These are phyloP conservation scores for Hyphantria cunea DNA, from an alignment of 1,140 invertebrate genomes.

Conservation along the genomic window DNA sequence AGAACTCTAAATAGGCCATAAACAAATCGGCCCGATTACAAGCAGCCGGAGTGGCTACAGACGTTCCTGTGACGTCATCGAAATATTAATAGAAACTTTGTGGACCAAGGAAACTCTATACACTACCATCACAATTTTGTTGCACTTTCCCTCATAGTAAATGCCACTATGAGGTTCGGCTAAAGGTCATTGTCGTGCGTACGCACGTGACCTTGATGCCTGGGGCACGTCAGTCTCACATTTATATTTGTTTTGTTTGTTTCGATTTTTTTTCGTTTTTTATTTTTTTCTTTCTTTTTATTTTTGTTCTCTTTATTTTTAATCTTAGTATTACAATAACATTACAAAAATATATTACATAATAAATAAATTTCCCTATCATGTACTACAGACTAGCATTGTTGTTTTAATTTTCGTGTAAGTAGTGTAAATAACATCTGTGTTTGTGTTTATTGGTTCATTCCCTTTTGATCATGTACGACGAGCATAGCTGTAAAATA, in stretches of 20 bases:
- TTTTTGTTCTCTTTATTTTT: constrained; percentile 80
- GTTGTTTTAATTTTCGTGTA: constrained; percentile 34
- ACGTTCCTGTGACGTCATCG: constrained; percentile 56
- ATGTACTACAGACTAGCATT: constrained; percentile 59
- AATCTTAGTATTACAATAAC: constrained; percentile 76
- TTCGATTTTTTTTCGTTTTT: constrained; percentile 65
- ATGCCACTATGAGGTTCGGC: constrained; percentile 53
- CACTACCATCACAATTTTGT: constrained; percentile 45
- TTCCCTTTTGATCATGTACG: constrained; percentile 41
- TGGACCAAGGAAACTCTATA: constrained; percentile 64
- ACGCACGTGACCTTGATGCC: constrained; percentile 57
- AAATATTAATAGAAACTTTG: constrained; percentile 49
- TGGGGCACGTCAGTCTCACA: constrained; percentile 27
- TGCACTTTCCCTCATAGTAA: constrained; percentile 43
- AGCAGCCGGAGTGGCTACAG: constrained; percentile 59
- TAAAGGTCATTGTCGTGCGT: constrained; percentile 69
- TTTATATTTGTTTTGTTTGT: constrained; percentile 41
- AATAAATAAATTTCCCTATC: constrained; percentile 55
- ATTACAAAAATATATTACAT: constrained; percentile 81
- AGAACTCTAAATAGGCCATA: constrained; percentile 60
- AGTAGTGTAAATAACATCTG: constrained; percentile 55
- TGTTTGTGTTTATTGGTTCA: constrained; percentile 57
- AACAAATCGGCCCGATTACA: constrained; percentile 64
- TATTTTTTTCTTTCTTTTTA: constrained; percentile 73
- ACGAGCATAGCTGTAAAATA: constrained; percentile 79